Base-by-base conservation (phyloP, 2,113 vertebrate genomes). In the Spea multiplicata region DNA sequence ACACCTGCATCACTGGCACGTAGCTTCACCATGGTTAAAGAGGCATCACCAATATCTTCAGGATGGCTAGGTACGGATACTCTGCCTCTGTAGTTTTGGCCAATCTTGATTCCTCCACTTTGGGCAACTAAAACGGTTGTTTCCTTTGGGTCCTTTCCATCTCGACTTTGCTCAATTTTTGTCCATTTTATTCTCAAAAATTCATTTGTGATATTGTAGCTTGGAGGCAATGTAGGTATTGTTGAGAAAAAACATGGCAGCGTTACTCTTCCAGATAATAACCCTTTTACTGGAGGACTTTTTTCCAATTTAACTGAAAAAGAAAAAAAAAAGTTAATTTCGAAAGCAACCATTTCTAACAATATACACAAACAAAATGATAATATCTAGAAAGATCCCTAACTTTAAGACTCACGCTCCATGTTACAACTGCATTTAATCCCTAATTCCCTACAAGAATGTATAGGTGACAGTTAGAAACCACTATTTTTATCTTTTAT, bases 101-200 rank as follows among this genome's bases (percentile, higher is more conserved):
- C 94, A 44, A 98, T 92, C 87, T 97, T 99, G 86, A 98, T 96
- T 80, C 94, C 91, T 59, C 95, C 97, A 5, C 95, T 93, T 65
- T 98, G 96, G 50, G 95, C 93, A 82, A 98, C 97, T 1, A 99
- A 87, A 67, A 99, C 95, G 0, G 91, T 96, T 12, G 92, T 94
- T 88, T 97, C 95, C 77, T 88, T 93, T 81, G 90, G 85, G 4
- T 93, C 91, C 81, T 92, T 92, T 74, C 91, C 91, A 3, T 81
- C 88, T 68, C 86, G 87, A 66, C 92, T 89, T 61, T 89, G 82
- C 30, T 94, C 93, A 61, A 98, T 90, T 88, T 94, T 99, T 80
- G 93, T 96, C 97, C 97, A 99, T 86, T 99, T 99, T 87, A 99
- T 96, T 71, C 97, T 91, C 72, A 98, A 88, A 86, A 93, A 90